These are phyloP conservation scores for Nephila pilipes DNA, from an alignment of 1,140 invertebrate genomes.

Conservation along the genomic window DNA sequence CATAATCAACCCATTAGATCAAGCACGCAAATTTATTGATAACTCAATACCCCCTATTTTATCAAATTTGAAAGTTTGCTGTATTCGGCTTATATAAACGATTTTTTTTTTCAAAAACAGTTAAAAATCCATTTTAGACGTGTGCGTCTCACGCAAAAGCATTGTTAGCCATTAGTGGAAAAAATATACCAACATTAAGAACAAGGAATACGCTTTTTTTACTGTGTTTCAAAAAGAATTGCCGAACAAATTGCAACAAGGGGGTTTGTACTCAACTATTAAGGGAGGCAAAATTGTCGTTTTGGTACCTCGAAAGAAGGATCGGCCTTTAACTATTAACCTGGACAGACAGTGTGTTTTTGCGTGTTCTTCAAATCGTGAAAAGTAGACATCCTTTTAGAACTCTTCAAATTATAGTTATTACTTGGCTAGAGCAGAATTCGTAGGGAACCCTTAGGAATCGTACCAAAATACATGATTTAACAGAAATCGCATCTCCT, in stretches of 20 bases:
- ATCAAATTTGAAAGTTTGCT: background rate
- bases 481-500: too few species aligned
- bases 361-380: slow-evolving; percentile 42
- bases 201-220: background rate
- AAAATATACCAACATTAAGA: background rate
- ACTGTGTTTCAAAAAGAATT: slow-evolving; percentile 15
- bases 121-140: slow-evolving; percentile 13
- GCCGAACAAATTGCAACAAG: slow-evolving; percentile 41
- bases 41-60: background rate
- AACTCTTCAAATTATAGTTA: slow-evolving; percentile 50
- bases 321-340: slow-evolving; percentile 36
- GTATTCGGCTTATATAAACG: background rate
- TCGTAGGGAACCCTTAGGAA: too few species aligned
- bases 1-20: background rate
- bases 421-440: background rate
- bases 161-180: slow-evolving; percentile 21
- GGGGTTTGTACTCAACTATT: slow-evolving; percentile 38
- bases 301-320: slow-evolving; percentile 23
- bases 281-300: slow-evolving; percentile 50
- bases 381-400: slow-evolving; percentile 34
- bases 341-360: background rate
- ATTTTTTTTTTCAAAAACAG: background rate
- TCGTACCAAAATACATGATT: too few species aligned
- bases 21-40: background rate
- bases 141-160: background rate